These are phyloP conservation scores for Eciton burchellii DNA, from an alignment of 1,140 invertebrate species.

Conservation along the genomic window DNA sequence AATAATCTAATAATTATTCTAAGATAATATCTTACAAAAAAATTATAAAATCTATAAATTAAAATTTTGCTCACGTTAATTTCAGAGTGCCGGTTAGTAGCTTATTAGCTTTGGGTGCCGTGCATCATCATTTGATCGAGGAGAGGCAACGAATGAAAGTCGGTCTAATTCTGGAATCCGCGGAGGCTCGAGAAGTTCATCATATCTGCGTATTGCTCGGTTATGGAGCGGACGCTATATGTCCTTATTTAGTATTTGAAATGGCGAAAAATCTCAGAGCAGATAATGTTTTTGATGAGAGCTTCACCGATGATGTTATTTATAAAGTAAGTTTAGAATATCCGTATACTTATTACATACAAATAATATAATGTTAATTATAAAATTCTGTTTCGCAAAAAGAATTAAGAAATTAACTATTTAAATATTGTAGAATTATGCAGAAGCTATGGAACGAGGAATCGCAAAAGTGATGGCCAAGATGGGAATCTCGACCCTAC, in stretches of 20 bases:
- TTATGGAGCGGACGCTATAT: slow-evolving; percentile 98
- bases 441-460: slow-evolving; percentile 91
- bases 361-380: background rate
- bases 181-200: slow-evolving; percentile 97
- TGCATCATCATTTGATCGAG: slow-evolving; percentile 98
- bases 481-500: slow-evolving; percentile 99
- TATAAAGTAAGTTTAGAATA: slow-evolving; percentile 88
- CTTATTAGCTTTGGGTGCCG: slow-evolving; percentile 95
- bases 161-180: slow-evolving; percentile 96
- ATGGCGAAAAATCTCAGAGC: slow-evolving; percentile 92
- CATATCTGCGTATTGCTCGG: slow-evolving; percentile 98
- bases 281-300: slow-evolving; percentile 92
- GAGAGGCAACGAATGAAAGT: slow-evolving; percentile 98
- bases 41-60: background rate
- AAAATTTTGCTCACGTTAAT: background rate
- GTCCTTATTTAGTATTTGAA: slow-evolving; percentile 98
- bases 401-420: background rate
- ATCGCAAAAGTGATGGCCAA: slow-evolving; percentile 99
- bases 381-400: background rate
- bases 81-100: slow-evolving; percentile 92
- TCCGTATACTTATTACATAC: background rate
- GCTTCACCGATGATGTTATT: slow-evolving; percentile 93
- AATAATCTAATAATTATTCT: background rate
- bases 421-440: slow-evolving; percentile 87
- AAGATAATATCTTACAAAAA: background rate